Evolutionary conservation across 2,888 invertebrate species (phyloP), one percentile per base, ranked within the genome.

Genomic region (Acanthosoma haemorrhoidale): DNA sequence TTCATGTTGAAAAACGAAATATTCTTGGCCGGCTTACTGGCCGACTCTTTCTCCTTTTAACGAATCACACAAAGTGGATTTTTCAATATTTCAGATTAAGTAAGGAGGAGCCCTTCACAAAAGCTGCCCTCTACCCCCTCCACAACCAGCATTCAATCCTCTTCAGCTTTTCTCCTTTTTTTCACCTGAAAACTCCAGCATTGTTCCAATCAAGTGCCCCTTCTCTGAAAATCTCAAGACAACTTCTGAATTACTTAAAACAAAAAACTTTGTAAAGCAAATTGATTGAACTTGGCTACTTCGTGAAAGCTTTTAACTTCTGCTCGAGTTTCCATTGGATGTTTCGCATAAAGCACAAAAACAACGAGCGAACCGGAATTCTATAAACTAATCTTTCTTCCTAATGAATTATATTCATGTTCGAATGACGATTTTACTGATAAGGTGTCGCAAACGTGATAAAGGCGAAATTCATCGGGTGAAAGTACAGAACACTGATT

Each of bases 41-140:
- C n/a, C n/a, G n/a, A n/a, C n/a, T n/a, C 59, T 32, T 59, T 59
- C 31, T 31, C 59, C 21, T 34, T 29, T 59, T 39, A 64, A 64
- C 64, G 64, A 64, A 64, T 64, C 64, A 64, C 38, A 64, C 64
- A 64, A 68, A 71, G 68, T 71, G 71, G 71, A 71, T 71, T 71
- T 71, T 71, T 71, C 71, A 71, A 71, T 71, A 71, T 71, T 71
- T 71, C 68, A 59, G 71, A 71, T 71, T 71, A 71, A 34, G 31
- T 63, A 21, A 51, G 38, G 59, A 34, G 68, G 36, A n/a, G 32
- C 25, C 9, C 9, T 36, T n/a, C 38, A 58, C 59, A 59, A 58
- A 58, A 59, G 39, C 18, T 8, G 29, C 59, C 4, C 38, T n/a
- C 43, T 31, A 13, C 43, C 32, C 43, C 31, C 43, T n/a, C 64